Base-by-base conservation (phyloP, 2,888 invertebrate species). In the Neria commutata region DNA sequence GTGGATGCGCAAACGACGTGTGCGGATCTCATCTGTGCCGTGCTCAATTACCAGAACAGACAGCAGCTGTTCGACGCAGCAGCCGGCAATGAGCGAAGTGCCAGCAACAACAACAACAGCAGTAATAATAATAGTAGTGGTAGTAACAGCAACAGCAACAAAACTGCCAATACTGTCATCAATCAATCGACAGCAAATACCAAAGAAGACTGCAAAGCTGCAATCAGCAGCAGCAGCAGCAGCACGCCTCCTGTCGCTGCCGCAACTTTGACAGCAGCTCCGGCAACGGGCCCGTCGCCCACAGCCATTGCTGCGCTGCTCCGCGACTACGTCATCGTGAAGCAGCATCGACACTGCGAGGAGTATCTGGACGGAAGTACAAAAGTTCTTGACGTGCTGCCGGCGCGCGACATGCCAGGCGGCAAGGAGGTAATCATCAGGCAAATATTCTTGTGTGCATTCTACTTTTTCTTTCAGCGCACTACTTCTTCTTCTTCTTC, bases 1-100 rank as follows among this genome's bases (percentile, higher is more conserved):
- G 87, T 92, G 51, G 86, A 88, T 52, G 84, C 88, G 10, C 86
- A 88, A 67, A 92, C 92, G 33, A 92, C 92, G 3, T 92, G 92
- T 75, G 87, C 88, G 47, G 91, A 92, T 79, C 86, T 92, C 69
- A 88, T 92, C 57, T 84, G 87, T 65, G 91, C 91, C 0, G 79
- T 93, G 56, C 84, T 92, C 48, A 83, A 83, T 61, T 85, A 85
- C 65, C 84, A 85, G 67, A 83, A 69, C 69, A 57, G 55, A 55
- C 67, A 64, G 45, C 54, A 58, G 47, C 10, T 56, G 37, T 25
- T 46, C 34, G 6, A 29, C 33, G 33, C 16, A 55, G 24, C 51
- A 64, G 48, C 16, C 75, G 79, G 81, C 78, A 26, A 21, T 17
- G 14, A 26, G n/a, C 21, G n/a, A 21, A 14, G 24, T 19, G 29